Evolutionary conservation across 2,888 invertebrate species (phyloP).

Genomic region (Tiliacea citrago): DNA sequence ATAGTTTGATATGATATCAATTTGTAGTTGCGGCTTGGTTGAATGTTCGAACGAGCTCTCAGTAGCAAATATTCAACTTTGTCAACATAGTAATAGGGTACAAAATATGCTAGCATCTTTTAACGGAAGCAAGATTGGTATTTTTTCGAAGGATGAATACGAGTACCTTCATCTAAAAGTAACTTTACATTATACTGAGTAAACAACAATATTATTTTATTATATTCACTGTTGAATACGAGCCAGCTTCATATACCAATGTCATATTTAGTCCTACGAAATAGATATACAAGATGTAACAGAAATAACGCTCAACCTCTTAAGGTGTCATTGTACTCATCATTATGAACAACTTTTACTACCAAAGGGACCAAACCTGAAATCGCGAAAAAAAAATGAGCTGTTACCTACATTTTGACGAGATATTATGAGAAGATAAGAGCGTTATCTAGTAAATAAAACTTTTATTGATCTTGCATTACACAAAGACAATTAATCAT

Average conservation of each 20-base stretch:
- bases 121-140: background rate
- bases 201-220: constrained; percentile 9
- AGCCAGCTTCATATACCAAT: background rate
- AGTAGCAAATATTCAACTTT: background rate
- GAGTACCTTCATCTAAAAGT: background rate
- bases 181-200: background rate
- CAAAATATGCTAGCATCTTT: background rate
- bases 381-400: too few relatives aligned
- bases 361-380: too few relatives aligned
- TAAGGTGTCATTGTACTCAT: too few relatives aligned
- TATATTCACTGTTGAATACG: background rate
- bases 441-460: too few relatives aligned
- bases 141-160: background rate
- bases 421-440: too few relatives aligned
- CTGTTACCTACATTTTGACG: too few relatives aligned
- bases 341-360: too few relatives aligned
- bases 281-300: background rate
- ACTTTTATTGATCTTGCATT: background rate
- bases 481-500: background rate
- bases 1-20: background rate
- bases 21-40: background rate
- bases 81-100: background rate
- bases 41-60: too few relatives aligned
- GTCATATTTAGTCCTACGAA: background rate
- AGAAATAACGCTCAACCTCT: too few relatives aligned